These are phyloP conservation scores for Unio delphinus DNA, from an alignment of 2,888 invertebrate species.

Conservation along the genomic window DNA sequence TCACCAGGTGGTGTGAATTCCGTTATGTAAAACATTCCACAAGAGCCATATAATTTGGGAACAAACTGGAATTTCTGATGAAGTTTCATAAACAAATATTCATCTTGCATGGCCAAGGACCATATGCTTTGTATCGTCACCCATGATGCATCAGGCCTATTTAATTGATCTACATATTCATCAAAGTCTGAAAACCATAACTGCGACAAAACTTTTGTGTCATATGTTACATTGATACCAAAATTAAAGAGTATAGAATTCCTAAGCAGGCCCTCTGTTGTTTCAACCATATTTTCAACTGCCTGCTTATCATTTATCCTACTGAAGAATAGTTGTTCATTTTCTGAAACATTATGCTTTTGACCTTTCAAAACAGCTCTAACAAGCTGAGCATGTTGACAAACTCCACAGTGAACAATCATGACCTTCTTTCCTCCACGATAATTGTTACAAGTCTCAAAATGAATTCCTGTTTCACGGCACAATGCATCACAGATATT, in stretches of 20 bases:
- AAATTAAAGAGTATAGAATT: too few relatives aligned
- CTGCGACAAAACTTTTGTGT: not conserved
- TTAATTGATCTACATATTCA: not conserved
- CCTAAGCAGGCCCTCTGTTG: too few relatives aligned
- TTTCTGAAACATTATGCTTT: constrained; percentile 4
- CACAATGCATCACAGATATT: constrained; percentile 79
- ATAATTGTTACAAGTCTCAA: constrained; percentile 77
- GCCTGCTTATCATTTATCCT: not conserved
- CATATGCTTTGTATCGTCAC: constrained; percentile 73
- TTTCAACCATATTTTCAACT: not conserved
- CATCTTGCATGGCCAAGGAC: constrained; percentile 79
- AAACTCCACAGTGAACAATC: constrained; percentile 19
- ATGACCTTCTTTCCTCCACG: constrained; percentile 75
- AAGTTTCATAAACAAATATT: constrained; percentile 77
- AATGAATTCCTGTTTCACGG: constrained; percentile 73
- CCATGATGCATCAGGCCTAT: not conserved
- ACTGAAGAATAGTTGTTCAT: not conserved
- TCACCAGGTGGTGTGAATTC: constrained; percentile 73
- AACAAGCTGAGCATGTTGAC: constrained; percentile 9
- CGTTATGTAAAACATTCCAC: constrained; percentile 79
- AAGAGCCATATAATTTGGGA: constrained; percentile 79
- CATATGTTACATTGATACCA: too few relatives aligned
- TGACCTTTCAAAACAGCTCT: constrained; percentile 25
- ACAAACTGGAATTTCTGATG: constrained; percentile 78
- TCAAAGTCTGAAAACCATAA: not conserved